These are phyloP conservation scores for Lamprologus sp. DNA, from an alignment of 2,113 vertebrate genomes.

Conservation along the genomic window DNA sequence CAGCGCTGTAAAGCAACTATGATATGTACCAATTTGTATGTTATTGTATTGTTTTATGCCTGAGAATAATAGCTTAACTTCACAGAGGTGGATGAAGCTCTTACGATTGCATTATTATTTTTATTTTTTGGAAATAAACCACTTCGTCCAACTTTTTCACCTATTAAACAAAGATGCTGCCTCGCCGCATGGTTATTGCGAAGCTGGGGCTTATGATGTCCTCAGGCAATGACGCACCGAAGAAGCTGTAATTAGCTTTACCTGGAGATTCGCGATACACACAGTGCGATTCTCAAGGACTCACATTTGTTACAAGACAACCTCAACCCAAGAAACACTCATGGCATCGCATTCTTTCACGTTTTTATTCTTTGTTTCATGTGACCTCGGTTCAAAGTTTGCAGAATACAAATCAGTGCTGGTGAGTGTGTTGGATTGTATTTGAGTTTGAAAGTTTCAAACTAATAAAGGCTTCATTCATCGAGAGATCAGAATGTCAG, in stretches of 20 bases:
- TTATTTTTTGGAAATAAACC: neutral
- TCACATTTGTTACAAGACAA: neutral
- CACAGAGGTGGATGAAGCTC: neutral
- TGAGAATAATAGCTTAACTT: neutral
- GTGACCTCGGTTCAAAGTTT: neutral
- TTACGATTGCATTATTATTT: too few relatives aligned
- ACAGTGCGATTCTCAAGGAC: neutral
- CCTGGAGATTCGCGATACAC: neutral
- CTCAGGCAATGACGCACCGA: neutral
- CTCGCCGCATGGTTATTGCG: neutral
- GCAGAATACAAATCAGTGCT: neutral
- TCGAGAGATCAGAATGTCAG: neutral
- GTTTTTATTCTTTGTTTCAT: neutral
- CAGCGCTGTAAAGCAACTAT: neutral
- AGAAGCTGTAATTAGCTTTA: neutral
- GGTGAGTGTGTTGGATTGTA: rapidly evolving
- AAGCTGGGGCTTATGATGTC: neutral
- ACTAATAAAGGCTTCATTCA: neutral
- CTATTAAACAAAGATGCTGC: neutral
- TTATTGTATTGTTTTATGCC: neutral
- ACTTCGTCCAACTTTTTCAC: neutral
- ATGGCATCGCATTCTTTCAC: rapidly evolving
- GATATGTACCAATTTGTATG: neutral
- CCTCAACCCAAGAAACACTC: neutral
- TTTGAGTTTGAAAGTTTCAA: neutral